Conservation (phyloP, 1,140 invertebrate species). For the Eriocheir sinensis region DNA sequence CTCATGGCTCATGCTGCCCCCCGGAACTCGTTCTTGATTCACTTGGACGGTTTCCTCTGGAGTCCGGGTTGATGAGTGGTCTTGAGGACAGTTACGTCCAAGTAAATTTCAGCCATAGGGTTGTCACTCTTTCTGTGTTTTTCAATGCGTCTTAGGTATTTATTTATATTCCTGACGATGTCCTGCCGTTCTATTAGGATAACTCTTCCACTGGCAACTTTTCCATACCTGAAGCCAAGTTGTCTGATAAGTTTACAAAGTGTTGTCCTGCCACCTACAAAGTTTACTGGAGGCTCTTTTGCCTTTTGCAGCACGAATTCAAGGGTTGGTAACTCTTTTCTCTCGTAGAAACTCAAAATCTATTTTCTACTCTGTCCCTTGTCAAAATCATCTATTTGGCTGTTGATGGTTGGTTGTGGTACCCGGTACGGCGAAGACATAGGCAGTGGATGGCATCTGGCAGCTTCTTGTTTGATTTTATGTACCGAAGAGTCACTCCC, state of each 20-base stretch:
- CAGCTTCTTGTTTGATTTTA: no score
- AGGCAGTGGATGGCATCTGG: no score
- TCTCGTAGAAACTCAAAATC: slow-evolving; percentile 36
- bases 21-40: no score
- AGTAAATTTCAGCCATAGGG: slow-evolving; percentile 21
- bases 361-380: not conserved
- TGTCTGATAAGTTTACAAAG: not conserved
- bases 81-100: slow-evolving; percentile 24
- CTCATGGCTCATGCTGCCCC: no score
- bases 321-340: slow-evolving; percentile 26
- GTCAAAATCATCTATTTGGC: slow-evolving; percentile 57
- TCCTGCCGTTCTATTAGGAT: slow-evolving; percentile 19
- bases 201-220: not conserved
- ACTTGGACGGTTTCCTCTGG: no score
- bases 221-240: not conserved
- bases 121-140: not conserved
- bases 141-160: not conserved
- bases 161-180: not conserved
- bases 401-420: no score
- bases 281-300: slow-evolving; percentile 31
- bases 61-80: no score
- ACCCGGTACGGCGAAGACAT: no score
- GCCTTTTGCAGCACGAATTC: not conserved
- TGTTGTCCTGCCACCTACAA: not conserved
- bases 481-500: no score